A percentile compares a stretch with the other conserved stretches of the same genome.
These are phyloP conservation scores for Sterrhoptilus dennistouni DNA, from an alignment of 2,113 vertebrate genomes.

Conservation along the genomic window DNA sequence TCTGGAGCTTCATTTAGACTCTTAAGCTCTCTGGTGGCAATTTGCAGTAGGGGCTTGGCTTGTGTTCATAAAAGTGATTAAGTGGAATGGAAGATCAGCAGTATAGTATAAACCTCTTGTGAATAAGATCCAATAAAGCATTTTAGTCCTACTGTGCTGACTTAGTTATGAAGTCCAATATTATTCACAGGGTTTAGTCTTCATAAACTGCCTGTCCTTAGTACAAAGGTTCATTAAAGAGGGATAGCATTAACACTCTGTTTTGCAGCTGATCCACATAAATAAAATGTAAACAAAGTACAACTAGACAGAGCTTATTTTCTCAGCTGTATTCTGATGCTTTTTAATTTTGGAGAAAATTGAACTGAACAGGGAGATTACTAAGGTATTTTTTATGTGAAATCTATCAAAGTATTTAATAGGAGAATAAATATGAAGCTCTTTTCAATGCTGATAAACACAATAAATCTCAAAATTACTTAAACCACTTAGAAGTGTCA, in stretches of 20 bases:
- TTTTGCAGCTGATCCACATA: background rate
- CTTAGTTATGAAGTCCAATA: background rate
- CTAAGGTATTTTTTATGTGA: background rate
- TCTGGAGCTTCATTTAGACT: conserved; percentile 23
- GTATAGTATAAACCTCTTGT: background rate
- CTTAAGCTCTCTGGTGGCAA: conserved; percentile 14
- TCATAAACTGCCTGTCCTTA: background rate
- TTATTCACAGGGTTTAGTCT: background rate
- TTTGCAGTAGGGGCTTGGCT: background rate
- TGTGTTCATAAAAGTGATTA: background rate
- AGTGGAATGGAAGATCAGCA: background rate
- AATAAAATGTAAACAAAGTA: background rate
- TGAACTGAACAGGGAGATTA: background rate
- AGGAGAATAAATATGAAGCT: background rate
- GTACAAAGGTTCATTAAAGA: background rate
- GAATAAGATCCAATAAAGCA: conserved; percentile 2
- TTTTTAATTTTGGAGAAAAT: conserved; percentile 27
- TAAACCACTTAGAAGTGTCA: background rate
- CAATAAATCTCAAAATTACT: background rate
- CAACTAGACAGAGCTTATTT: background rate
- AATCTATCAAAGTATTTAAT: background rate
- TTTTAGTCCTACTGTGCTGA: background rate
- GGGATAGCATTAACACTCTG: background rate
- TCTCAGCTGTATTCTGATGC: background rate
- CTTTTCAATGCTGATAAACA: background rate